A percentile compares a stretch with the other conserved stretches of the same genome.
phyloP scores from a whole-genome alignment of 2,888 invertebrate genomes.

The Parelbella ahira region DNA sequence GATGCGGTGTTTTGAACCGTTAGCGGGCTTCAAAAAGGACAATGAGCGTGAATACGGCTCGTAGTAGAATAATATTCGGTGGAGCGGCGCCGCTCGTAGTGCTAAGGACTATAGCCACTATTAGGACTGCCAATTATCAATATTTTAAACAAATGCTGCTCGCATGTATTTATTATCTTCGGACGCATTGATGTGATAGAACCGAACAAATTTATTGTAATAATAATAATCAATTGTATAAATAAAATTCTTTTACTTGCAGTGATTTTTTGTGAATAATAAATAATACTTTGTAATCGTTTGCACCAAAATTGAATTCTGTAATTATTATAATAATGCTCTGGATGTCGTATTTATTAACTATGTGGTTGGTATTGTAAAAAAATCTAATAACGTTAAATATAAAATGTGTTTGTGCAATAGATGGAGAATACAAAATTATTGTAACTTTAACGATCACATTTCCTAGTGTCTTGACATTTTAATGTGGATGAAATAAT shows the following conservation, averaged over 20 bases:
- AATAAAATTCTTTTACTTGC: conserved; percentile 53
- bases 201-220: conserved; percentile 50
- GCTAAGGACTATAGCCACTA: conserved; percentile 51
- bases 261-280: conserved; percentile 51
- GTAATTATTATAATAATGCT: conserved; percentile 71
- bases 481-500: conserved; percentile 57
- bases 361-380: conserved; percentile 73
- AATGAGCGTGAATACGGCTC: conserved; percentile 9
- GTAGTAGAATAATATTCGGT: conserved; percentile 14
- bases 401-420: conserved; percentile 76
- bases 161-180: conserved; percentile 57
- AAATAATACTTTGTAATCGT: conserved; percentile 65
- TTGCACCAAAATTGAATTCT: conserved; percentile 75
- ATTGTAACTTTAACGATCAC: conserved; percentile 45
- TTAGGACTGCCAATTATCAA: conserved; percentile 72
- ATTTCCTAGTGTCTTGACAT: conserved; percentile 54
- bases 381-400: conserved; percentile 68
- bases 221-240: conserved; percentile 53
- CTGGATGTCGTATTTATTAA: conserved; percentile 78
- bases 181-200: conserved; percentile 69
- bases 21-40: conserved; percentile 14
- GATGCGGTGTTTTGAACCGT: conserved; percentile 1
- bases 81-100: too few species aligned
- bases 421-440: conserved; percentile 60
- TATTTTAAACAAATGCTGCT: conserved; percentile 56